Evolutionary conservation across 2,797 vertebrate genomes (phyloP).

Genomic region (Neostethus bicornis): DNA sequence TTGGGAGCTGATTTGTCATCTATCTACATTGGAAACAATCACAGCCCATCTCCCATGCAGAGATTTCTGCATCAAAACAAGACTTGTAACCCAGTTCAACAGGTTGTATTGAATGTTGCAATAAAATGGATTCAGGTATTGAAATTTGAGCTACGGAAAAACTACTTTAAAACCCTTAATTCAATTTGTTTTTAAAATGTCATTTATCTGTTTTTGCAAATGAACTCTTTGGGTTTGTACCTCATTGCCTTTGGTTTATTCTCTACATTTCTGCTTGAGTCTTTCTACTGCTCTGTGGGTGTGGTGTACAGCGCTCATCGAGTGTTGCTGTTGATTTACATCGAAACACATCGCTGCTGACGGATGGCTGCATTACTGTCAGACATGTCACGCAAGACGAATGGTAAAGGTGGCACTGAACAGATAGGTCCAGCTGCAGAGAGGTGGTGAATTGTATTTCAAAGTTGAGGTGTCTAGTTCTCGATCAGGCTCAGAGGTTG

Average conservation of each 20-base stretch:
- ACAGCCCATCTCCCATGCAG: no score
- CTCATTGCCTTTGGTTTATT: conserved; percentile 10
- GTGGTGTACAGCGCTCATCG: conserved; percentile 80
- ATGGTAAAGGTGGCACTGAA: conserved; percentile 49
- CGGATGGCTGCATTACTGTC: conserved; percentile 79
- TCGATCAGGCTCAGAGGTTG: conserved; percentile 6
- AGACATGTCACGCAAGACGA: conserved; percentile 72
- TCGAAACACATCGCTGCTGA: conserved; percentile 76
- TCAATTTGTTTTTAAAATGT: no score
- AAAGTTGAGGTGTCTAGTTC: conserved; percentile 12
- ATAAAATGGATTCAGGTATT: no score
- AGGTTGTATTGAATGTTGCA: no score
- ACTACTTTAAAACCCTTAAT: no score
- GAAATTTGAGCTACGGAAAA: no score
- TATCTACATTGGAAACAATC: no score
- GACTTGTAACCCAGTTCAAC: no score
- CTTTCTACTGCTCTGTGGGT: conserved; percentile 51
- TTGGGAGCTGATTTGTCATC: no score
- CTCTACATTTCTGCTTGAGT: conserved; percentile 4
- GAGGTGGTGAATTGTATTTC: conserved; percentile 25
- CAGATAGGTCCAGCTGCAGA: conserved; percentile 17
- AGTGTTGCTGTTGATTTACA: conserved; percentile 80
- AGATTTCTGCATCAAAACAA: no score
- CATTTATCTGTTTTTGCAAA: no score
- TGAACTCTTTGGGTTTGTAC: conserved; percentile 55